A percentile compares a stretch with the other conserved stretches of the same genome.
These are phyloP conservation scores for Silvanus unidentatus DNA, from an alignment of 2,888 invertebrate species.

Conservation along the genomic window DNA sequence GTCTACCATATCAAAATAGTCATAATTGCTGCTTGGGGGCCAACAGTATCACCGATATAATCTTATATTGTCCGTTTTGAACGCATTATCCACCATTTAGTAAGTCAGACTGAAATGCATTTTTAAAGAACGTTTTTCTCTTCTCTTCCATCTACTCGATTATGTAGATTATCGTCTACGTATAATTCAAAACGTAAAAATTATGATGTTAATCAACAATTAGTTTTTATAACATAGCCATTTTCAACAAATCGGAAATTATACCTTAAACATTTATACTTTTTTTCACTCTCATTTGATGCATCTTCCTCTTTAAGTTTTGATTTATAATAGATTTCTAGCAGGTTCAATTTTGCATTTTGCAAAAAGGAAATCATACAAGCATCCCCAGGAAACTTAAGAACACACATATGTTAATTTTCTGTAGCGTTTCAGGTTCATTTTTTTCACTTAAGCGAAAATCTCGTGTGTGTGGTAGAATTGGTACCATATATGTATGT, in stretches of 20 bases:
- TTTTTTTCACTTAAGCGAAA: too few relatives aligned
- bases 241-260: constrained; percentile 3
- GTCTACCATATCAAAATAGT: constrained; percentile 26
- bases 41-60: constrained; percentile 29
- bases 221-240: constrained; percentile 1
- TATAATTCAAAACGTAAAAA: constrained; percentile 5
- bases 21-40: constrained; percentile 27
- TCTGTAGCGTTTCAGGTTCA: too few relatives aligned
- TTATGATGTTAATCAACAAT: constrained; percentile 6
- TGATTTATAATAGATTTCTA: too few relatives aligned
- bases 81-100: constrained; percentile 19
- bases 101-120: constrained; percentile 21
- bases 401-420: too few relatives aligned
- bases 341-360: too few relatives aligned
- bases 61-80: constrained; percentile 31
- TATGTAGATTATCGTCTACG: constrained; percentile 20
- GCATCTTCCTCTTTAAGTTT: too few relatives aligned
- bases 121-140: constrained; percentile 11
- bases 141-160: constrained; percentile 15
- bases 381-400: too few relatives aligned
- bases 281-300: too few relatives aligned
- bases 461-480: too few relatives aligned
- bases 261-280: not conserved
- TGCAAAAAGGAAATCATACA: too few relatives aligned
- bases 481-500: too few relatives aligned